Evolutionary conservation across 2,888 invertebrate genomes (phyloP).

Genomic region (Eupithecia subfuscata): DNA sequence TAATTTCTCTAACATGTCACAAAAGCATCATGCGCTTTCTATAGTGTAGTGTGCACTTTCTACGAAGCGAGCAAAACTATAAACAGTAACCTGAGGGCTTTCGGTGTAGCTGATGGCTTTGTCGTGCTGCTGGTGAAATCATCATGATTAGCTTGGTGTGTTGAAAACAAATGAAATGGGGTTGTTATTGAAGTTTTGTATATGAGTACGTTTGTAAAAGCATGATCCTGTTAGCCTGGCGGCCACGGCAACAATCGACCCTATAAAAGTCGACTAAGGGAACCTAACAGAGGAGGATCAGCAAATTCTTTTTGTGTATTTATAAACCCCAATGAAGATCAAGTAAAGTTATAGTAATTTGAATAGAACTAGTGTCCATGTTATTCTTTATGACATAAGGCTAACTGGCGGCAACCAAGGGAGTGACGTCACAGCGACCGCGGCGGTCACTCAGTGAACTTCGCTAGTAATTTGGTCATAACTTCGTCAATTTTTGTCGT

Average conservation of each 20-base stretch:
- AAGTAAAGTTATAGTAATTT: too few relatives aligned
- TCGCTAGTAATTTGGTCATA: too few relatives aligned
- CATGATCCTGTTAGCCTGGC: not conserved
- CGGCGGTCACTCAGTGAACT: too few relatives aligned
- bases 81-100: conserved; percentile 78
- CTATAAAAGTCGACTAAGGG: not conserved
- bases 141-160: conserved; percentile 63
- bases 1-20: not conserved
- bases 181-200: conserved; percentile 17
- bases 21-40: conserved; percentile 32
- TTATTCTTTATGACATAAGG: too few relatives aligned
- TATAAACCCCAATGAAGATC: too few relatives aligned
- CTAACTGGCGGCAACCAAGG: too few relatives aligned
- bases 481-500: too few relatives aligned
- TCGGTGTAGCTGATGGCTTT: conserved; percentile 83
- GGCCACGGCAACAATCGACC: not conserved
- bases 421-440: too few relatives aligned
- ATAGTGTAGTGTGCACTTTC: conserved; percentile 15
- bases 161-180: conserved; percentile 30
- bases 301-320: not conserved
- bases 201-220: not conserved
- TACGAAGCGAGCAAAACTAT: conserved; percentile 49
- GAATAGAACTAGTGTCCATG: too few relatives aligned
- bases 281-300: not conserved
- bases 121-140: conserved; percentile 82